A percentile compares a stretch with the other conserved stretches of the same genome.
These are phyloP conservation scores for Griposia aprilina DNA, from an alignment of 2,888 invertebrate genomes.

Conservation along the genomic window DNA sequence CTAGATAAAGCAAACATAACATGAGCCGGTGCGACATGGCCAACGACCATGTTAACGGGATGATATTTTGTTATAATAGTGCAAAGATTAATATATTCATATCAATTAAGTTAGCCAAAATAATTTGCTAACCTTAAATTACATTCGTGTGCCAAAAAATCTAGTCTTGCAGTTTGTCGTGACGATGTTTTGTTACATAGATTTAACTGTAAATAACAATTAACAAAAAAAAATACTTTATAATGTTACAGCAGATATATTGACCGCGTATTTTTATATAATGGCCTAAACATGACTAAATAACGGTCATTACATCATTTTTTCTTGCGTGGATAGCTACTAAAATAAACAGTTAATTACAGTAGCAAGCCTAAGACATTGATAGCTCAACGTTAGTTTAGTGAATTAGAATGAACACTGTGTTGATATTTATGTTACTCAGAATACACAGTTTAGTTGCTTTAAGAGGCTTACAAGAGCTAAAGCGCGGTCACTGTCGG, in stretches of 20 bases:
- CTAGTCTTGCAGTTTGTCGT: not conserved
- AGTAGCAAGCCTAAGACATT: slow-evolving; percentile 37
- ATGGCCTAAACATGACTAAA: slow-evolving; percentile 31
- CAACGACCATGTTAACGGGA: slow-evolving; percentile 54
- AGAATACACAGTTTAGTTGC: slow-evolving; percentile 28
- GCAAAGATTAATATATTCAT: slow-evolving; percentile 30
- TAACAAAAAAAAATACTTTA: not conserved
- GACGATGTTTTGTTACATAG: not conserved
- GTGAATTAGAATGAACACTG: slow-evolving; percentile 33
- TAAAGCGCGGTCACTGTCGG: too few species aligned
- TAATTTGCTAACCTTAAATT: not conserved
- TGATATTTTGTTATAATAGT: slow-evolving; percentile 45
- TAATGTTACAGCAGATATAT: slow-evolving; percentile 2
- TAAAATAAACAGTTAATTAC: slow-evolving; percentile 47
- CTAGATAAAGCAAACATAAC: slow-evolving; percentile 76
- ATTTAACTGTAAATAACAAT: not conserved
- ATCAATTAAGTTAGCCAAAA: not conserved
- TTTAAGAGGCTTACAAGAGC: too few species aligned
- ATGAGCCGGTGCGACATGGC: slow-evolving; percentile 50
- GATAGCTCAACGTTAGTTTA: slow-evolving; percentile 30
- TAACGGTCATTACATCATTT: slow-evolving; percentile 44
- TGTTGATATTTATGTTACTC: slow-evolving; percentile 48
- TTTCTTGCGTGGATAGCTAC: slow-evolving; percentile 33
- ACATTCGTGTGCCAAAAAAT: slow-evolving; percentile 5
- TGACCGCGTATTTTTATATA: slow-evolving; percentile 31